Percentiles rank a stretch among this genome's conserved stretches.
These are phyloP conservation scores for Excalfactoria chinensis DNA, from an alignment of 2,113 vertebrate genomes.

Conservation along the genomic window DNA sequence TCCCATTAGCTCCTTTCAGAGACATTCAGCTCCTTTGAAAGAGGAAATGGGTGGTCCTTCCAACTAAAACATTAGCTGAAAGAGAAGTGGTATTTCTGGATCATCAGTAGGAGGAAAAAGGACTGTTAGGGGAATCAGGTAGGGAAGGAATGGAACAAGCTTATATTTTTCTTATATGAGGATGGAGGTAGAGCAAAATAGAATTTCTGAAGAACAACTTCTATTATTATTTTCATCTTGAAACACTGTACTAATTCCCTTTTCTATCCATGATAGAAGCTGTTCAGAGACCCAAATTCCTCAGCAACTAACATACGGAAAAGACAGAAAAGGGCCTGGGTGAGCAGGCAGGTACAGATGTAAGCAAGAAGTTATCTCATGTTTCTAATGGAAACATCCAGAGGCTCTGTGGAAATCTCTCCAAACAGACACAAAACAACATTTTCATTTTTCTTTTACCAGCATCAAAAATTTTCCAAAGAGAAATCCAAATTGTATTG, in stretches of 20 bases:
- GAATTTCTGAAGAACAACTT: background rate
- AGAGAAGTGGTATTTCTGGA: rapidly evolving
- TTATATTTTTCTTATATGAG: background rate
- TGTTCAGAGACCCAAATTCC: background rate
- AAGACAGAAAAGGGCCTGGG: background rate
- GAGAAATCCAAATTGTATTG: background rate
- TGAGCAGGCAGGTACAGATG: background rate
- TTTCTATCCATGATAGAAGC: background rate
- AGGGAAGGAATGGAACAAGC: background rate
- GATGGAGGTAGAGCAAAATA: background rate
- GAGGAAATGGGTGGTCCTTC: background rate
- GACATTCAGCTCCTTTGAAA: background rate
- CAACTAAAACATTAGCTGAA: background rate
- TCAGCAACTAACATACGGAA: background rate
- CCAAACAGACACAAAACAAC: background rate
- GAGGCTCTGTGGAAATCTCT: background rate
- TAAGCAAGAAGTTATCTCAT: background rate
- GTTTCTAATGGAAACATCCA: background rate
- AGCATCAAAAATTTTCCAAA: background rate
- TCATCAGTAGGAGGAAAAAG: background rate
- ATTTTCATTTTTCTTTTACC: background rate
- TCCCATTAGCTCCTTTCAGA: background rate
- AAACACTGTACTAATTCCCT: background rate
- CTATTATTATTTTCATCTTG: background rate
- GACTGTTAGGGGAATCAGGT: background rate